A percentile compares a stretch with the other conserved stretches of the same genome.
These are phyloP conservation scores for Hymenopus coronatus DNA, from an alignment of 2,888 invertebrate species.

Conservation along the genomic window DNA sequence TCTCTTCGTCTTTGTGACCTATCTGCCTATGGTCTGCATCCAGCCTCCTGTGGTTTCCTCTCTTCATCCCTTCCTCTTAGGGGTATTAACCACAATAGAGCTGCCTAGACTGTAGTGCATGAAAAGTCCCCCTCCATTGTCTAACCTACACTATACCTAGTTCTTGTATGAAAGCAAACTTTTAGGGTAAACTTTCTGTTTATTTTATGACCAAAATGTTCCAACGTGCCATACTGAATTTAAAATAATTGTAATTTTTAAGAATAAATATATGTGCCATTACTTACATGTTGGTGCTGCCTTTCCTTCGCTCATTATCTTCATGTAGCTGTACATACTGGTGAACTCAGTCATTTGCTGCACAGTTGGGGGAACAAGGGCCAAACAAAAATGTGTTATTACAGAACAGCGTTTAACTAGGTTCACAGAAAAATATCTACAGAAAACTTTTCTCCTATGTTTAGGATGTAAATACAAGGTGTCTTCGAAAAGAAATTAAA, in stretches of 20 bases:
- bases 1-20: no score
- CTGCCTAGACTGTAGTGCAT: no score
- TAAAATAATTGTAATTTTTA: neutral
- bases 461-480: neutral
- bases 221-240: neutral
- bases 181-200: neutral
- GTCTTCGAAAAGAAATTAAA: no score
- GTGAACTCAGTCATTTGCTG: conserved; percentile 86
- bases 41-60: no score
- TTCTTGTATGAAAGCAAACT: neutral
- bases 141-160: no score
- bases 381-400: conserved; percentile 41
- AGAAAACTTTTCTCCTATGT: neutral
- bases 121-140: no score
- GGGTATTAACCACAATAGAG: no score
- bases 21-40: no score
- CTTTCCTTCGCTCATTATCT: conserved; percentile 65
- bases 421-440: neutral
- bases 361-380: conserved; percentile 36
- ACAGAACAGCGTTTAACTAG: conserved; percentile 26
- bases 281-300: conserved; percentile 47
- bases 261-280: neutral
- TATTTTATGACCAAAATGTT: neutral
- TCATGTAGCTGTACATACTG: conserved; percentile 81
- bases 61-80: no score